A percentile compares a stretch with the other conserved stretches of the same genome.
phyloP scores from a whole-genome alignment of 2,888 invertebrate species.

The Orchesella flavescens region DNA sequence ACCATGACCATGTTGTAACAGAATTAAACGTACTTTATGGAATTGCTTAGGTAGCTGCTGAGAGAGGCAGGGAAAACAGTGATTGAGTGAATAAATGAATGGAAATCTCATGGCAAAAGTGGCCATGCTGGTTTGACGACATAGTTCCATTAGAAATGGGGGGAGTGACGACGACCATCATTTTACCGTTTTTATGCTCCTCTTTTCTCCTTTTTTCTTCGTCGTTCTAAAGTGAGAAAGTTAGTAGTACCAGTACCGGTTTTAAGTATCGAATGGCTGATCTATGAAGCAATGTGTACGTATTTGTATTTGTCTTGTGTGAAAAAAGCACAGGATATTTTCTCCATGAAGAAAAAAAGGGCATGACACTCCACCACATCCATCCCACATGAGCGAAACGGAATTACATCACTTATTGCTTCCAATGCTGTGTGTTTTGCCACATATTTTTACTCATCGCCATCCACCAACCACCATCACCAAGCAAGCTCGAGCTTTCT shows the following conservation, averaged over 20 bases:
- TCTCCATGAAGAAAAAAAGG: not conserved
- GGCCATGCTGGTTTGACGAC: constrained; percentile 43
- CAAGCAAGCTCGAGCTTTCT: too few species aligned
- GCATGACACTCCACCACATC: not conserved
- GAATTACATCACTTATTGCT: too few species aligned
- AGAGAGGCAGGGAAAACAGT: not conserved
- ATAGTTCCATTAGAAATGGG: constrained; percentile 47
- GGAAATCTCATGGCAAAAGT: constrained; percentile 19
- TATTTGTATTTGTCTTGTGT: not conserved
- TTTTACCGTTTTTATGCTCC: constrained; percentile 35
- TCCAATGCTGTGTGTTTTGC: too few species aligned
- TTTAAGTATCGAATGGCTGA: not conserved
- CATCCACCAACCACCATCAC: too few species aligned
- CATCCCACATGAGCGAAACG: not conserved
- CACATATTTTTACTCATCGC: too few species aligned
- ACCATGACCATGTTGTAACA: too few species aligned
- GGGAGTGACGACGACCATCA: constrained; percentile 47
- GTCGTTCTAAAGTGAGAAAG: not conserved
- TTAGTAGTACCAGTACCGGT: not conserved
- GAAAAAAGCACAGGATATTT: not conserved
- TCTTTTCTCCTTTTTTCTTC: constrained; percentile 23
- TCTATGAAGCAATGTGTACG: not conserved
- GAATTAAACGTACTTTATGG: constrained; percentile 11
- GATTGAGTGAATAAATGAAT: constrained; percentile 32
- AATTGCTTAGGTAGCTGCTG: constrained; percentile 19